A percentile compares a stretch with the other conserved stretches of the same genome.
Evolutionary conservation across 2,888 invertebrate genomes (phyloP).

Genomic region (Drosophila hamatofila): DNA sequence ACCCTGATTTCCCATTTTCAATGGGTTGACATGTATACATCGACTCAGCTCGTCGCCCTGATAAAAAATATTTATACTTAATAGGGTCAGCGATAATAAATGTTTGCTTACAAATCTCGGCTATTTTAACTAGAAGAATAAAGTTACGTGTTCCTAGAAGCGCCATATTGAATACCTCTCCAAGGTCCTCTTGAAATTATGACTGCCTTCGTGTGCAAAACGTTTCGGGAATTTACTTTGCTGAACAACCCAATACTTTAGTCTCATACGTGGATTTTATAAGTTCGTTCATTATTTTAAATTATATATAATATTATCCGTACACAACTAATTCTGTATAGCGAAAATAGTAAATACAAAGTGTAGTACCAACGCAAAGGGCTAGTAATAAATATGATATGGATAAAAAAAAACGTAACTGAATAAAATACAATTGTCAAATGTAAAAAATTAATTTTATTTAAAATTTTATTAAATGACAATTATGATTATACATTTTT

Average conservation of each 20-base stretch:
- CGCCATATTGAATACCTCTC: no score
- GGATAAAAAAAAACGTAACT: background rate
- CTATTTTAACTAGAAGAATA: no score
- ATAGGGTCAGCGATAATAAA: no score
- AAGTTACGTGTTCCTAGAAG: no score
- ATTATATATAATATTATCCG: background rate
- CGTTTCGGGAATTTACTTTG: background rate
- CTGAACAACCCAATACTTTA: background rate
- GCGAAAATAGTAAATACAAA: background rate
- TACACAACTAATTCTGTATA: background rate
- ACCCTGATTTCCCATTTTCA: no score
- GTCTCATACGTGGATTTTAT: background rate
- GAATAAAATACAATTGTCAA: background rate
- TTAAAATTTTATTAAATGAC: slow-evolving; percentile 26
- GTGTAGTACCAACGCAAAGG: background rate
- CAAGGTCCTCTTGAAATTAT: no score
- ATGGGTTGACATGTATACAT: no score
- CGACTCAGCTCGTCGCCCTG: no score
- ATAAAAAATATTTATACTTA: no score
- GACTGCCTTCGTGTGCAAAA: no score
- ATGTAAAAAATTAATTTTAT: slow-evolving; percentile 6
- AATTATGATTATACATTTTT: slow-evolving; percentile 36
- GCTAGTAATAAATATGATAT: background rate
- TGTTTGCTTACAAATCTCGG: no score
- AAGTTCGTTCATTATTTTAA: background rate